These are phyloP conservation scores for Pseudorasbora parva DNA, from an alignment of 2,113 vertebrate species.

Conservation along the genomic window DNA sequence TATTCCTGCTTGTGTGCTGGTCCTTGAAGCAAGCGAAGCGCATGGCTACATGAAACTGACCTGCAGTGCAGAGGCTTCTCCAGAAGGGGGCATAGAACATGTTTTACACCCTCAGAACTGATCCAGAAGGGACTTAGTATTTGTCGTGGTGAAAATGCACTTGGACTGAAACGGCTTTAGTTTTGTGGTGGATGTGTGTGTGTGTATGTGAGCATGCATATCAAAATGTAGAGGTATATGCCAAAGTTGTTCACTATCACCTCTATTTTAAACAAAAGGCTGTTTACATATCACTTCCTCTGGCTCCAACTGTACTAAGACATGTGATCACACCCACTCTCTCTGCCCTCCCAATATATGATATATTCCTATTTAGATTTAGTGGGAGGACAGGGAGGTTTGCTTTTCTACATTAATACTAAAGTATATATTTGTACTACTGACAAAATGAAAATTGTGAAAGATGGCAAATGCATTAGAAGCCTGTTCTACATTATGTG, in stretches of 20 bases:
- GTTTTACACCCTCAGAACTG: slow-evolving; percentile 25
- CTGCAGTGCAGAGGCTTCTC: slow-evolving; percentile 27
- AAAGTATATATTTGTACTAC: slow-evolving; percentile 54
- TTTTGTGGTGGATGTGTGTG: neutral
- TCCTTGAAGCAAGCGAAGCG: slow-evolving; percentile 74
- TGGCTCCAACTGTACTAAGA: slow-evolving; percentile 10
- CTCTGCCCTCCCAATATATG: neutral
- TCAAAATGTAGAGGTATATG: slow-evolving; percentile 35
- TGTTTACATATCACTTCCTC: slow-evolving; percentile 30
- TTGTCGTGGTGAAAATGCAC: slow-evolving; percentile 29
- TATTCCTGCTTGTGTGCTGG: slow-evolving; percentile 48
- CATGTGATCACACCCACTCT: neutral
- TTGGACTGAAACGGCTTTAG: slow-evolving; percentile 29
- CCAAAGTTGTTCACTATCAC: slow-evolving; percentile 32
- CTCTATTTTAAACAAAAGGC: slow-evolving; percentile 27
- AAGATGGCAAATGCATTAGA: neutral
- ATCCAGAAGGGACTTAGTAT: slow-evolving; percentile 33
- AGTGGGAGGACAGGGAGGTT: slow-evolving; percentile 23
- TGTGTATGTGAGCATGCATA: slow-evolving; percentile 50
- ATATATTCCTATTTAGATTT: slow-evolving; percentile 7
- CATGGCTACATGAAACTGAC: slow-evolving; percentile 68
- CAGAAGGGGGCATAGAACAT: slow-evolving; percentile 44
- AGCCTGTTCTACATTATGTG: slow-evolving; percentile 28
- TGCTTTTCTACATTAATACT: slow-evolving; percentile 53
- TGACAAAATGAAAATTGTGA: slow-evolving; percentile 13